Evolutionary conservation across 2,888 invertebrate genomes (phyloP).

Genomic region (Eumacrocentrus americanus): DNA sequence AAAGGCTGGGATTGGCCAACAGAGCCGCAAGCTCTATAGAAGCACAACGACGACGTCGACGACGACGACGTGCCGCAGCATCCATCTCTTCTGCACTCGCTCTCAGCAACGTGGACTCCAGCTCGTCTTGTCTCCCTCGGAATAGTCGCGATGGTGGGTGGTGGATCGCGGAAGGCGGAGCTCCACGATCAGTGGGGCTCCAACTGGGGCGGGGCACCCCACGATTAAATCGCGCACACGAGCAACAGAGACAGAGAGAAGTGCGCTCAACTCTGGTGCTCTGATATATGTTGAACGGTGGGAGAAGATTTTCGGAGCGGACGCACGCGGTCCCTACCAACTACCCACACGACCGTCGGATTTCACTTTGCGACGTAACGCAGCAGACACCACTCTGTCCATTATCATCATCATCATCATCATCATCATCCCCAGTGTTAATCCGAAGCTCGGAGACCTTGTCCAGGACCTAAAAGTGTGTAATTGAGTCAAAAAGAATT

Average conservation of each 20-base stretch:
- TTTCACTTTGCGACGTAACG: slow-evolving; percentile 52
- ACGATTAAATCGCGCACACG: slow-evolving; percentile 40
- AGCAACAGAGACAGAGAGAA: slow-evolving; percentile 1
- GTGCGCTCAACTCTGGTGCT: too few relatives aligned
- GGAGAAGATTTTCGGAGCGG: slow-evolving; percentile 32
- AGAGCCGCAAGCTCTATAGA: background rate
- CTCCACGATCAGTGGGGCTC: slow-evolving; percentile 33
- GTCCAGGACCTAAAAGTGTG: too few relatives aligned
- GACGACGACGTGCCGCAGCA: slow-evolving; percentile 5
- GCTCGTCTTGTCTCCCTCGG: background rate
- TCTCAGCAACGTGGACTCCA: slow-evolving; percentile 1
- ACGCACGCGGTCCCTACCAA: slow-evolving; percentile 31
- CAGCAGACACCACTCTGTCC: slow-evolving; percentile 27
- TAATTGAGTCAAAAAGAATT: background rate
- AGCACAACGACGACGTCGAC: too few relatives aligned
- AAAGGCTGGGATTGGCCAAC: slow-evolving; percentile 12
- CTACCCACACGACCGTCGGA: slow-evolving; percentile 34
- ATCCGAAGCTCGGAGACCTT: too few relatives aligned
- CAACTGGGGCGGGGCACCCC: slow-evolving; percentile 44
- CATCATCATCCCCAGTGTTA: too few relatives aligned
- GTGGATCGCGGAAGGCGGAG: slow-evolving; percentile 34
- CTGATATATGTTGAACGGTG: slow-evolving; percentile 4
- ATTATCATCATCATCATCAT: background rate
- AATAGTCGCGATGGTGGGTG: slow-evolving; percentile 26
- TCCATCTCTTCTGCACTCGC: slow-evolving; percentile 3